Base-by-base conservation (phyloP, 2,113 vertebrate genomes). In the Rousettus leschenaultii region DNA sequence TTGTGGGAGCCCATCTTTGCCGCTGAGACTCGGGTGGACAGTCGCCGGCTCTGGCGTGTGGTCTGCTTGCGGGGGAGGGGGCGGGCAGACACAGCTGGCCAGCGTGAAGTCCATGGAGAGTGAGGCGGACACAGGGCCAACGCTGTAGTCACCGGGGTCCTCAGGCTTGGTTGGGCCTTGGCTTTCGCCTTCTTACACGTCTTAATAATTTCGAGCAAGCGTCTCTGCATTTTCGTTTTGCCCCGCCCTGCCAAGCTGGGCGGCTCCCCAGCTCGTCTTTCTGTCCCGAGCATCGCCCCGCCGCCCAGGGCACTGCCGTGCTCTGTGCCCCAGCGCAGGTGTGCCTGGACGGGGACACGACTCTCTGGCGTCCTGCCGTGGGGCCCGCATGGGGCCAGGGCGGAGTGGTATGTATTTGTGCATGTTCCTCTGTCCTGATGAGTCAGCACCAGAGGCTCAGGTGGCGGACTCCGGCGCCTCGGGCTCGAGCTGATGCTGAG, bases 351-450 rank as follows among this genome's bases (percentile, higher is more conserved):
- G 12, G 2, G 21, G 43, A 21, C 3, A 0, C 0, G 2, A 14
- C 11, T 35, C 1, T 26, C 19, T 1, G 16, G 40, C 3, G 70
- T 53, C 43, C 66, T 33, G 38, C 4, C 0, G 0, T 11, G 53
- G 63, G 0, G 0, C 13, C 0, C 0, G 10, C 11, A 2, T 0
- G 9, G 33, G 15, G 38, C 26, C 18, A 22, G 51, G 51, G 28
- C 14, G 16, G 6, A 4, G 33, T 5, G 6, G 3, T n/a, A n/a
- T n/a, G n/a, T n/a, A n/a, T n/a, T n/a, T n/a, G n/a, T n/a, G n/a
- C n/a, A n/a, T 12, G 43, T 11, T 5, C 33, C 48, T 22, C 14
- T 3, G 22, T 16, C 38, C 51, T 43, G 5, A 8, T 7, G 9
- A 4, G 16, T 51, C 33, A 59, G 73, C 22, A 3, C 4, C 19